A percentile compares a stretch with the other conserved stretches of the same genome.
Conservation (phyloP, 1,140 invertebrate species). For the Caerostris extrusa region DNA sequence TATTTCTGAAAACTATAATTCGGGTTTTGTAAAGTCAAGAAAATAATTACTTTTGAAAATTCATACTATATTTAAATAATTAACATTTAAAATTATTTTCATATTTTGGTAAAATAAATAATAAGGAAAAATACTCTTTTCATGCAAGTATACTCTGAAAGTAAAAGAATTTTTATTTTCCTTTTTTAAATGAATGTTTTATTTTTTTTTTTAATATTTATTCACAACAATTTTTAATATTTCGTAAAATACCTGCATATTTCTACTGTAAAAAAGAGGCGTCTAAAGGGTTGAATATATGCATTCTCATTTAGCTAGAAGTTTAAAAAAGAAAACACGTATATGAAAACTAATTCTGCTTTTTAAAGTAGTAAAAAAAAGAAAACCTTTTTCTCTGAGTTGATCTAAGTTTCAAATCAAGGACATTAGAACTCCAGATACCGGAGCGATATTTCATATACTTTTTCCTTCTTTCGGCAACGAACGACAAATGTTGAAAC, state of each 20-base stretch:
- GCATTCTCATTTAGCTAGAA: conserved; percentile 42
- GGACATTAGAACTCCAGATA: conserved; percentile 20
- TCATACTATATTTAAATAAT: no score
- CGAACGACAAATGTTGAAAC: conserved; percentile 60
- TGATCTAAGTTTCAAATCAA: conserved; percentile 74
- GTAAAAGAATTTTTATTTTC: background rate
- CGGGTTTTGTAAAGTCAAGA: no score
- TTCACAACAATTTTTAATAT: background rate
- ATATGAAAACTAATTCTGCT: conserved; percentile 48
- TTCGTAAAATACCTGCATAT: background rate
- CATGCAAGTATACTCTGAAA: background rate
- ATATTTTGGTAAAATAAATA: no score
- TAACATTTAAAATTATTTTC: no score
- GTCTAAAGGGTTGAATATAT: conserved; percentile 19
- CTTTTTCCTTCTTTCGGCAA: background rate
- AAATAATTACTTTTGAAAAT: no score
- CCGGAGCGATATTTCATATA: conserved; percentile 64
- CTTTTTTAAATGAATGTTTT: background rate
- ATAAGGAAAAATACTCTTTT: no score
- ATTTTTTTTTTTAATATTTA: conserved; percentile 22
- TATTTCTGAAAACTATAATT: no score
- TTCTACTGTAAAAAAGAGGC: background rate
- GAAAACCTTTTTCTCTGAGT: conserved; percentile 43
- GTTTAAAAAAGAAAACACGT: conserved; percentile 24
- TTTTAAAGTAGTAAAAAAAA: background rate